phyloP scores from a whole-genome alignment of 2,888 invertebrate species.

The Protonemura montana region DNA sequence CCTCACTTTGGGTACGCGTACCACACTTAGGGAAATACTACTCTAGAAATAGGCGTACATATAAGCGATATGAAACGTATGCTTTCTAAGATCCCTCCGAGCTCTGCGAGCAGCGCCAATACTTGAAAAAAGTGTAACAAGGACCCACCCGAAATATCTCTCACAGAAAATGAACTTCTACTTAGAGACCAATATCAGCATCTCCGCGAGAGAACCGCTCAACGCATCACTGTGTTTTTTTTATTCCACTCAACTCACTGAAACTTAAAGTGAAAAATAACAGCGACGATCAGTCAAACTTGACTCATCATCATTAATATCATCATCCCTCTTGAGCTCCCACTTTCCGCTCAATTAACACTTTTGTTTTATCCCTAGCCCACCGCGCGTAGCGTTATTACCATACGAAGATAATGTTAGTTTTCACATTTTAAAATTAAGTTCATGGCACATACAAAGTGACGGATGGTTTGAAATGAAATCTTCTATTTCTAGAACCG shows the following conservation, averaged over 20 bases:
- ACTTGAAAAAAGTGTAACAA: not conserved
- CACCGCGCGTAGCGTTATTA: not conserved
- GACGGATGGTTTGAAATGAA: not conserved
- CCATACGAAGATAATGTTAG: conserved; percentile 2
- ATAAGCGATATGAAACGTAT: too few species aligned
- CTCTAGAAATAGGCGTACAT: too few species aligned
- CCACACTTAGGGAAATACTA: too few species aligned
- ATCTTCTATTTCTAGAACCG: not conserved
- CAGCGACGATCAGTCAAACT: not conserved
- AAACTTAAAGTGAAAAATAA: not conserved
- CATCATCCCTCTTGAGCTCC: not conserved
- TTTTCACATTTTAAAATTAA: not conserved
- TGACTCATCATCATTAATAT: not conserved
- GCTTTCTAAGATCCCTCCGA: too few species aligned
- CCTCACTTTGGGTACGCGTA: too few species aligned
- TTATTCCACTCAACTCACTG: too few species aligned
- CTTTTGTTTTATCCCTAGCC: not conserved
- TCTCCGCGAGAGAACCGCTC: too few species aligned
- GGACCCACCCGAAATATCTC: conserved; percentile 37
- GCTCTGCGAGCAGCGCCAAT: too few species aligned
- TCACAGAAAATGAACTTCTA: not conserved
- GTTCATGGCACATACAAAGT: not conserved
- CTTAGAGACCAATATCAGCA: not conserved
- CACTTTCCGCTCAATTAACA: not conserved
- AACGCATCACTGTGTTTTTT: too few species aligned